Percentiles rank a stretch among this genome's conserved stretches.
These are phyloP conservation scores for Grammomys dolichurus DNA, from an alignment of 2,113 vertebrate genomes.

Conservation along the genomic window DNA sequence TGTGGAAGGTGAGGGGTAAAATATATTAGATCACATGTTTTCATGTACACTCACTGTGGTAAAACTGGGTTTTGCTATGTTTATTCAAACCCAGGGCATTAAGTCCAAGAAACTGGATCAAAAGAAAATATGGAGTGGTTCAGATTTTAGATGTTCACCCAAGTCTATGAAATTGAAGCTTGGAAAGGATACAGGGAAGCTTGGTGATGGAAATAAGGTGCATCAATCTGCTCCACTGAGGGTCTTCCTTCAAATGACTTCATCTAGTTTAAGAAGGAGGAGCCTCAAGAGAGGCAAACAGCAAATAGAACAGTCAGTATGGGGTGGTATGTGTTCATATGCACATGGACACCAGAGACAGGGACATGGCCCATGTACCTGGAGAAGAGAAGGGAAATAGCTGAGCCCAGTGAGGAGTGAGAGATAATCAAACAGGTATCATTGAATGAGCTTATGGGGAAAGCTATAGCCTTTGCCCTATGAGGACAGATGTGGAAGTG, in stretches of 20 bases:
- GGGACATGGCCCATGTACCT: not conserved
- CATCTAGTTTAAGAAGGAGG: conserved; percentile 47
- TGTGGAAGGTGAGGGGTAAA: not conserved
- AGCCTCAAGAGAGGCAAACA: not conserved
- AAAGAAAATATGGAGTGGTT: conserved; percentile 28
- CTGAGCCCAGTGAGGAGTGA: not conserved
- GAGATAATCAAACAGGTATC: not conserved
- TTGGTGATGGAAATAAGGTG: not conserved
- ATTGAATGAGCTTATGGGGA: not conserved
- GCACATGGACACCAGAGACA: not conserved
- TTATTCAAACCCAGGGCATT: conserved; percentile 14
- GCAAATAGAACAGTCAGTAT: not conserved
- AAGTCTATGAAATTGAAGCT: not conserved
- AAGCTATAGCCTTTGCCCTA: not conserved
- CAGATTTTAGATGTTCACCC: not conserved
- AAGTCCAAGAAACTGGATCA: conserved; percentile 36
- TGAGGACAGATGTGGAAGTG: not conserved
- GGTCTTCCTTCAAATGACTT: conserved; percentile 34
- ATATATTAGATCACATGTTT: not conserved
- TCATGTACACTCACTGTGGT: not conserved
- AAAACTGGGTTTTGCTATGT: conserved; percentile 9
- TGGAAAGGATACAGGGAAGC: too few relatives aligned
- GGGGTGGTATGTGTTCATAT: not conserved
- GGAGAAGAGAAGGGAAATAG: not conserved
- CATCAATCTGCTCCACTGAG: not conserved